Base-by-base conservation (phyloP, 2,888 invertebrate genomes). In the Apamea crenata region DNA sequence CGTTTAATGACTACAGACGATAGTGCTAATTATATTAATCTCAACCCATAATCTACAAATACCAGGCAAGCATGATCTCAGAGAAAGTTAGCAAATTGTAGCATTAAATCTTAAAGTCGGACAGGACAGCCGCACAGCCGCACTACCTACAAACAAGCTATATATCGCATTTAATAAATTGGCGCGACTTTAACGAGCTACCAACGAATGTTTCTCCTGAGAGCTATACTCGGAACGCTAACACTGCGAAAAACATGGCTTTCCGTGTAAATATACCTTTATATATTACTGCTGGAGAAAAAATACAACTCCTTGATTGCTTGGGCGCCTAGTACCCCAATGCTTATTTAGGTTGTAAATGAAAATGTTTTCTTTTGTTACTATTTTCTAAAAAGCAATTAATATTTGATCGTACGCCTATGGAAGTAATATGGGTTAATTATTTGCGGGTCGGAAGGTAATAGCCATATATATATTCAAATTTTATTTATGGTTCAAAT, bases 161-260 rank as follows among this genome's bases (percentile, higher is more conserved):
- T 92, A 93, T 90, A 92, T 93, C 89, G 90, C 87, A 86, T 92
- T 89, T 92, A 93, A 94, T 93, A 93, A 93, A 94, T 92, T 90
- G 93, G 88, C 82, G 87, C 84, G 86, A 87, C 87, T 91, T 90
- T 92, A 92, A 93, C 92, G 89, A 91, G 89, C 90, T 77, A 74
- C 83, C 82, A 91, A 90, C 91, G 90, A 91, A 94, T 92, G 93
- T 90, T 91, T 75, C 93, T 92, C 94, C 50, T 50, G 93, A 93
- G 94, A 91, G 91, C 90, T 88, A 91, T 93, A 84, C 84, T 70
- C 73, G 81, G 71, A 74, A 74, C 82, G 86, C 84, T 84, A 81
- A 81, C 85, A 81, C 72, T 71, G 84, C 81, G 87, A 87, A 89
- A 87, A 90, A 89, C 83, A 85, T 81, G 68, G 77, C 82, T 81